phyloP scores from a whole-genome alignment of 1,140 invertebrate species.

The Gryllus bimaculatus region DNA sequence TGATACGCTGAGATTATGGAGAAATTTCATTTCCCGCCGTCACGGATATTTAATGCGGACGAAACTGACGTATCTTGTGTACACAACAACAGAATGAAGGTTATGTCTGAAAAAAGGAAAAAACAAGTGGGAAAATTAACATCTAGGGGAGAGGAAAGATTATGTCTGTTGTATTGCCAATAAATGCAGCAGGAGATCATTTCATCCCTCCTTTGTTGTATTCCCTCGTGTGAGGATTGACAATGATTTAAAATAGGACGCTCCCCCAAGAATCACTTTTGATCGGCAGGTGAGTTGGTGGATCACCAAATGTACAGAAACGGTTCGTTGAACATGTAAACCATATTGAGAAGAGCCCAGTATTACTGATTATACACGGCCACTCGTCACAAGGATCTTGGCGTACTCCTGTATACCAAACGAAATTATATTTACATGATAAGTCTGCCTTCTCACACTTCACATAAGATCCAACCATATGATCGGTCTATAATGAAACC shows the following conservation, averaged over 20 bases:
- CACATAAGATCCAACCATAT: constrained; percentile 31
- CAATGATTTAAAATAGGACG: constrained; percentile 17
- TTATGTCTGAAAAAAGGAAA: constrained; percentile 31
- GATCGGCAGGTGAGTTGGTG: constrained; percentile 14
- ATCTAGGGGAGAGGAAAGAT: constrained; percentile 35
- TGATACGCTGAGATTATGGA: constrained; percentile 26
- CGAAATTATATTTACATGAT: too few species aligned
- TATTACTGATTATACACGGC: too few species aligned
- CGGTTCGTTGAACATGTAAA: constrained; percentile 12
- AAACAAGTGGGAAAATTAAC: constrained; percentile 34
- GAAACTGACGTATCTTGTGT: constrained; percentile 33
- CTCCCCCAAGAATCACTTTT: constrained; percentile 21
- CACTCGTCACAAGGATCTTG: too few species aligned
- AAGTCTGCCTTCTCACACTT: constrained; percentile 32
- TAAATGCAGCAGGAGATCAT: constrained; percentile 28
- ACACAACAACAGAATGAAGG: constrained; percentile 28
- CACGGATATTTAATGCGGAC: constrained; percentile 35
- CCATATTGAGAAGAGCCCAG: constrained; percentile 18
- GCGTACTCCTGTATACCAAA: too few species aligned
- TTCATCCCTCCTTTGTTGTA: too few species aligned
- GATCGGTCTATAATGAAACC: constrained; percentile 34
- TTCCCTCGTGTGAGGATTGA: constrained; percentile 29
- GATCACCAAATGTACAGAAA: constrained; percentile 25
- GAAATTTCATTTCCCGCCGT: constrained; percentile 27
- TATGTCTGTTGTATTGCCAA: constrained; percentile 29